Percentiles rank a stretch among this genome's conserved stretches.
These are phyloP conservation scores for Hystrix brachyura DNA, from an alignment of 2,113 vertebrate species.

Conservation along the genomic window DNA sequence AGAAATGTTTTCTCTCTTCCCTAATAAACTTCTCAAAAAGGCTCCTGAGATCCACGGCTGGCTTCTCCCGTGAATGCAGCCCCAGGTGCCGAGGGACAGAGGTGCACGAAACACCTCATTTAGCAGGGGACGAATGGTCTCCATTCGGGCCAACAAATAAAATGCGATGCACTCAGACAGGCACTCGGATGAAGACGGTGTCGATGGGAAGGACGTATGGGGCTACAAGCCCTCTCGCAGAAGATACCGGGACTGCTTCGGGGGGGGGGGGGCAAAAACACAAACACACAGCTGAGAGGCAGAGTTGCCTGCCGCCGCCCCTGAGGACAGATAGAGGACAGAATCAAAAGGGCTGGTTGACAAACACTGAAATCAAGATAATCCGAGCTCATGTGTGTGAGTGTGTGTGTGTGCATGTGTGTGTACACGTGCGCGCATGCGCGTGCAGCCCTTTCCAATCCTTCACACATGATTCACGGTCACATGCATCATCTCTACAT, in stretches of 20 bases:
- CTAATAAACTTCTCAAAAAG: constrained; percentile 75
- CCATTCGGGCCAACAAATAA: constrained; percentile 55
- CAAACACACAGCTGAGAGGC: background rate
- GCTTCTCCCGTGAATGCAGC: constrained; percentile 69
- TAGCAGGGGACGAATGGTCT: constrained; percentile 79
- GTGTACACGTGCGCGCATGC: fast-evolving
- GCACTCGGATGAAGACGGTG: background rate
- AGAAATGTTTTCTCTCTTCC: constrained; percentile 52
- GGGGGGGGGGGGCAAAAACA: too few species aligned
- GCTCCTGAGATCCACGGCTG: constrained; percentile 71
- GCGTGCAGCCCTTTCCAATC: background rate
- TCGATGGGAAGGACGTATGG: fast-evolving
- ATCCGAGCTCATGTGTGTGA: fast-evolving
- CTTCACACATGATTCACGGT: background rate
- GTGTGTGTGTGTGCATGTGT: background rate
- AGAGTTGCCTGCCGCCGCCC: background rate
- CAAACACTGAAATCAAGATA: constrained; percentile 54
- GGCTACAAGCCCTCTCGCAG: background rate
- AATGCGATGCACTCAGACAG: constrained; percentile 33
- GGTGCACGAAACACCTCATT: constrained; percentile 77
- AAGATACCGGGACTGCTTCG: background rate
- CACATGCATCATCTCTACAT: background rate
- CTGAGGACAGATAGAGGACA: constrained; percentile 56
- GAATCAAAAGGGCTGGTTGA: background rate
- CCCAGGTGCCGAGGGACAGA: constrained; percentile 66